Percentiles rank a stretch among this genome's conserved stretches.
Conservation (phyloP, 2,888 invertebrate genomes). For the Melieria picta region DNA sequence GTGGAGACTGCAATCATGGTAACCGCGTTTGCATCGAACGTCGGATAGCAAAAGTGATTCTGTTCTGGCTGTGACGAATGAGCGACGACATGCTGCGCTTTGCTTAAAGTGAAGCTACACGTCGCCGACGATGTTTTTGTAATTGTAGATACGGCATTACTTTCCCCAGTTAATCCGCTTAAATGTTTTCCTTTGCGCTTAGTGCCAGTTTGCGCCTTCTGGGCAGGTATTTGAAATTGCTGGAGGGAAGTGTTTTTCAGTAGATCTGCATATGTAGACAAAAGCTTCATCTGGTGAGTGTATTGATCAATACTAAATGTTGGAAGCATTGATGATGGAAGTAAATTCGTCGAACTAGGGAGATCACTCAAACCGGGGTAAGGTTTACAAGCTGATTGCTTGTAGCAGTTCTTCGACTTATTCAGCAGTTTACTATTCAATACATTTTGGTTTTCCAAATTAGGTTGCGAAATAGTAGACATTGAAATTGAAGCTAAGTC, state of each 20-base stretch:
- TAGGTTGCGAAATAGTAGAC: too few species aligned
- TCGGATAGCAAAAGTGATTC: background rate
- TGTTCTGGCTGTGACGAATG: background rate
- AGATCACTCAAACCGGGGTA: background rate
- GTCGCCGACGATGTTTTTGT: slow-evolving; percentile 29
- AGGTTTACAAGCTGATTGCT: background rate
- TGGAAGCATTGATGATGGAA: slow-evolving; percentile 22
- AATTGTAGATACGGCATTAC: background rate
- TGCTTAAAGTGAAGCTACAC: too few species aligned
- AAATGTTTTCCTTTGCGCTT: slow-evolving; percentile 37
- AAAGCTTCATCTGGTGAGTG: slow-evolving; percentile 40
- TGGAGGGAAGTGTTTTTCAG: slow-evolving; percentile 38
- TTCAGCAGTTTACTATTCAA: too few species aligned
- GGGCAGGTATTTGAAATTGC: slow-evolving; percentile 43
- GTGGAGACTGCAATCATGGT: slow-evolving; percentile 24
- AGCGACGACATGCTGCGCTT: too few species aligned
- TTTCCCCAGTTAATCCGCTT: background rate
- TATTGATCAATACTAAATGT: slow-evolving; percentile 43
- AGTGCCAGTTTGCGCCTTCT: slow-evolving; percentile 43
- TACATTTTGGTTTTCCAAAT: too few species aligned
- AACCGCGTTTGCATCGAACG: slow-evolving; percentile 31
- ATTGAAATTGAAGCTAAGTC: too few species aligned
- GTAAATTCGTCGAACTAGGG: too few species aligned
- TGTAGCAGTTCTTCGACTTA: too few species aligned
- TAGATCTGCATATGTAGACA: slow-evolving; percentile 47